Base-by-base conservation (phyloP, 2,888 invertebrate genomes). In the Automeris io region DNA sequence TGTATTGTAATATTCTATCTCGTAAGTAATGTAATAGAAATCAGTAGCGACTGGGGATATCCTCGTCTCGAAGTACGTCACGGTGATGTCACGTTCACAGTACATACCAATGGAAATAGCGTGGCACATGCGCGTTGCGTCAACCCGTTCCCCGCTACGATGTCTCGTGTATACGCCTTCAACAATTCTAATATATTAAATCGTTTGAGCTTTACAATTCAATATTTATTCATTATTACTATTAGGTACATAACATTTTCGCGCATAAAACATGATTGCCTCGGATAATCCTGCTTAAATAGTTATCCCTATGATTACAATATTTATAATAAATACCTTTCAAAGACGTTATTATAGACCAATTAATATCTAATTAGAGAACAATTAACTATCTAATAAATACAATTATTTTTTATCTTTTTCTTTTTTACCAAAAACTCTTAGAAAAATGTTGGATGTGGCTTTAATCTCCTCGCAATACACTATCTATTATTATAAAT, bases 61-160 rank as follows among this genome's bases (percentile, higher is more conserved):
- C 82, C 83, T 85, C 79, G 70, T 72, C 69, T 68, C 67, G 63
- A 67, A 68, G 62, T 69, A 81, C 83, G 82, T 83, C 82, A 85
- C 57, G 69, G 68, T 86, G 85, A 85, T 79, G 82, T 86, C 85
- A 83, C 72, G 62, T 62, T 80, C 81, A 78, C 70, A 63, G 60
- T 52, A 68, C 65, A 71, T 73, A 75, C 75, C 75, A 75, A 75
- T 77, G 75, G 72, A 77, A 72, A 76, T 70, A 71, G 67, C 67
- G 58, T 63, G 64, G 74, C 79, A 77, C 78, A 80, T 81, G 82
- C 82, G 81, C 80, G 70, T 70, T 81, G 74, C 77, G 75, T 80
- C 78, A 77, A 69, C 69, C 62, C 63, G 61, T 65, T 67, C 66
- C 57, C 61, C 57, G 48, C 58, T 61, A 56, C 58, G 60, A 57